Conservation (phyloP, 2,797 vertebrate species). For the Cyclopterus lumpus region DNA sequence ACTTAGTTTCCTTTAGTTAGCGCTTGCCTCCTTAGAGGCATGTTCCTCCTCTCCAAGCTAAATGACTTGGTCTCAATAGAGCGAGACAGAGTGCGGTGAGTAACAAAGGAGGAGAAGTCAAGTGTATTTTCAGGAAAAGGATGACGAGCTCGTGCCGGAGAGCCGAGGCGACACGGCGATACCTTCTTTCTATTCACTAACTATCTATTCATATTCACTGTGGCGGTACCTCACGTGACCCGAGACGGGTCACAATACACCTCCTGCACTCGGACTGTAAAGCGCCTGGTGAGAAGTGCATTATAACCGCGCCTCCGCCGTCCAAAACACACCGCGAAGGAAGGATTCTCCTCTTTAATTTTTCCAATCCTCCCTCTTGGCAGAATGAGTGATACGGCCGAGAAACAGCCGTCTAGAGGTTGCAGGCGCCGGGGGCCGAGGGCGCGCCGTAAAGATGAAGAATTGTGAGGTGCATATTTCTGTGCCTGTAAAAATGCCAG, state of each 20-base stretch:
- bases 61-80: constrained; percentile 72
- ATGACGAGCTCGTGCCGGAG: constrained; percentile 45
- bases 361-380: constrained; percentile 33
- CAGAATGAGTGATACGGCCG: constrained; percentile 43
- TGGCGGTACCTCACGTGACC: constrained; percentile 13
- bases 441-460: constrained; percentile 68
- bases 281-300: constrained; percentile 45
- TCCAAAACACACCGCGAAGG: constrained; percentile 30
- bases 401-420: constrained; percentile 33
- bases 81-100: constrained; percentile 57
- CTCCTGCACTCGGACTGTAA: constrained; percentile 20
- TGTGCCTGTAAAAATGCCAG: constrained; percentile 68
- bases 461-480: constrained; percentile 68
- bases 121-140: constrained; percentile 60
- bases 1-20: constrained; percentile 72
- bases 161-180: constrained; percentile 43
- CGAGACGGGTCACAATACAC: constrained; percentile 16
- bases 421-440: constrained; percentile 18
- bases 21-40: constrained; percentile 75
- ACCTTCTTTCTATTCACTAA: neutral
- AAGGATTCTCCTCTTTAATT: neutral
- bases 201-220: too few relatives aligned
- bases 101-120: constrained; percentile 63
- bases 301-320: constrained; percentile 9
- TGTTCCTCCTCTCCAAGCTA: constrained; percentile 68